A percentile compares a stretch with the other conserved stretches of the same genome.
Conservation (phyloP, 2,888 invertebrate species). For the Sympetrum striolatum region DNA sequence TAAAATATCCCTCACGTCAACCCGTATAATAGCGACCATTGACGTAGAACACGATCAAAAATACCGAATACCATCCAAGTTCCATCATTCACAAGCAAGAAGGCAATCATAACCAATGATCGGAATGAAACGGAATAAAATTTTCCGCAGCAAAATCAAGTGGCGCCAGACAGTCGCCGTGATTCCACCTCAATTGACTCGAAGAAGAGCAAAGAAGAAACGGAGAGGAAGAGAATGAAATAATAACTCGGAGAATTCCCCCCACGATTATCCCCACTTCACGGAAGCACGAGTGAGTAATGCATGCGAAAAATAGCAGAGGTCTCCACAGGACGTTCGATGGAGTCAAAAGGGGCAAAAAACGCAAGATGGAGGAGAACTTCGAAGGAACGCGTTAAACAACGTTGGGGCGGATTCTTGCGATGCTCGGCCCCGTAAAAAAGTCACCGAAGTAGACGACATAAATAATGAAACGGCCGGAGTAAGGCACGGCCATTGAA, state of each 20-base stretch:
- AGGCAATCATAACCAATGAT: no score
- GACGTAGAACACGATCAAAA: no score
- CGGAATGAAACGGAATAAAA: no score
- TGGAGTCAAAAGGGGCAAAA: background rate
- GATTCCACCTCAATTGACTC: background rate
- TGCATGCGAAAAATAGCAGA: background rate
- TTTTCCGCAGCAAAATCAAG: background rate
- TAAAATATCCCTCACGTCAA: no score
- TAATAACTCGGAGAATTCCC: no score
- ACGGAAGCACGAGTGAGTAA: slow-evolving; percentile 15
- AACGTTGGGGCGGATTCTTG: slow-evolving; percentile 5
- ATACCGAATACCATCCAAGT: no score
- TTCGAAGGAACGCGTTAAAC: slow-evolving; percentile 8
- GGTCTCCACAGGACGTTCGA: background rate
- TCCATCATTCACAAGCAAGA: no score
- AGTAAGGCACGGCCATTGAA: slow-evolving; percentile 36
- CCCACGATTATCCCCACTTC: background rate
- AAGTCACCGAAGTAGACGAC: slow-evolving; percentile 13
- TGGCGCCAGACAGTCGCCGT: background rate
- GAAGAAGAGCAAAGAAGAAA: background rate
- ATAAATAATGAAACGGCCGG: slow-evolving; percentile 33
- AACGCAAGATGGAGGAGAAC: background rate
- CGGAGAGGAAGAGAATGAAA: background rate
- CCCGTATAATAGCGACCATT: no score
- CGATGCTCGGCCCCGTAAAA: slow-evolving; percentile 35